Percentiles rank a stretch among this genome's conserved stretches.
These are phyloP conservation scores for Ormyrus nitidulus DNA, from an alignment of 2,888 invertebrate genomes.

Conservation along the genomic window DNA sequence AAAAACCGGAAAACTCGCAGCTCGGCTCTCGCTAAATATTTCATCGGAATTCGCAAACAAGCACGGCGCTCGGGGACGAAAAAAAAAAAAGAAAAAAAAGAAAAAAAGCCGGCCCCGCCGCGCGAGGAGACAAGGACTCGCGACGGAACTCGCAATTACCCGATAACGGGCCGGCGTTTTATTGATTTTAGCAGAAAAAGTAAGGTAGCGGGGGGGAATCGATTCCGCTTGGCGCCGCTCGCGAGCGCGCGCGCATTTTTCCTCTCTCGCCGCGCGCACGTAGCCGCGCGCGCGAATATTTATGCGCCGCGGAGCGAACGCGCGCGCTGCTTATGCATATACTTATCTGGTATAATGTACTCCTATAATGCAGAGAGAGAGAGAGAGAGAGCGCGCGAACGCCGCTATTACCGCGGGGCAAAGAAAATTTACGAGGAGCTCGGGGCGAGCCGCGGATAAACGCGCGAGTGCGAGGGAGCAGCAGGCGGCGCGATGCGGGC, in stretches of 20 bases:
- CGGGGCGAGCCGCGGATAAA: not conserved
- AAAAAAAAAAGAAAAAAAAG: not conserved
- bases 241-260: not conserved
- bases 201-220: not conserved
- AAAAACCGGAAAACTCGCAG: not conserved
- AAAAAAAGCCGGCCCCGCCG: not conserved
- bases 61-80: not conserved
- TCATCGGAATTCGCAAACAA: slow-evolving; percentile 12
- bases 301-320: slow-evolving; percentile 6
- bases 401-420: slow-evolving; percentile 8
- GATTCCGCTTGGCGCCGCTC: slow-evolving; percentile 6
- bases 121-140: not conserved
- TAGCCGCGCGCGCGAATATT: slow-evolving; percentile 18
- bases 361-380: slow-evolving; percentile 27
- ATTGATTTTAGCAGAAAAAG: slow-evolving; percentile 19
- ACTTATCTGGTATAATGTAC: slow-evolving; percentile 33
- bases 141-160: slow-evolving; percentile 19
- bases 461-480: too few species aligned
- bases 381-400: slow-evolving; percentile 3
- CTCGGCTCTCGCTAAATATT: not conserved
- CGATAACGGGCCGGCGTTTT: slow-evolving; percentile 23
- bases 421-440: slow-evolving; percentile 46
- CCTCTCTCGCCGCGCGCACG: not conserved
- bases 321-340: slow-evolving; percentile 28
- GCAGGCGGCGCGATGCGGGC: too few species aligned